A percentile compares a stretch with the other conserved stretches of the same genome.
Evolutionary conservation across 2,888 invertebrate genomes (phyloP).

Genomic region (Leuctra nigra): DNA sequence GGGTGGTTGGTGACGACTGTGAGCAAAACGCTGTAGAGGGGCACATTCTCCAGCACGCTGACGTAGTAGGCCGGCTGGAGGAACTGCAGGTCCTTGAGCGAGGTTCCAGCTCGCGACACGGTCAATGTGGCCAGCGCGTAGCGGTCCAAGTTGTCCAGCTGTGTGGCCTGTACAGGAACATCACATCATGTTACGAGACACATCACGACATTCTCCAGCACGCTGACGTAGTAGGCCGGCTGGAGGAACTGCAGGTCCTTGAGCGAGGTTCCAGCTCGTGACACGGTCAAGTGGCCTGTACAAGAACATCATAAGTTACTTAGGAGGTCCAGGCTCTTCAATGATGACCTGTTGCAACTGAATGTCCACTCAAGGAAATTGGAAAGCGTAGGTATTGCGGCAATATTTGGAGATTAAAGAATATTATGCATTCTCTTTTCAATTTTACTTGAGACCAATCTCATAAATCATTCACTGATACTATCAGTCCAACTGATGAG

Average conservation of each 20-base stretch:
- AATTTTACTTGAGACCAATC: too few species aligned
- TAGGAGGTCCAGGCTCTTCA: too few species aligned
- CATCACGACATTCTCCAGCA: constrained; percentile 68
- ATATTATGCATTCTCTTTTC: too few species aligned
- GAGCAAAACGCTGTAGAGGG: constrained; percentile 64
- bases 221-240: constrained; percentile 59
- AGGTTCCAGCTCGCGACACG: constrained; percentile 51
- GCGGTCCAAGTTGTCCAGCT: constrained; percentile 79
- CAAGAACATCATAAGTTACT: background rate
- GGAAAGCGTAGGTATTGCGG: too few species aligned
- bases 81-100: constrained; percentile 56
- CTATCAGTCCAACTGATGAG: too few species aligned
- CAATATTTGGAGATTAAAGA: too few species aligned
- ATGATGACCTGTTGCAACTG: too few species aligned
- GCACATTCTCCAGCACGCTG: constrained; percentile 67
- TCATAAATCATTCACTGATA: too few species aligned
- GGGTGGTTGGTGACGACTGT: constrained; percentile 59
- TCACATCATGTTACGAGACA: constrained; percentile 37
- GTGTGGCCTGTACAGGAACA: constrained; percentile 57
- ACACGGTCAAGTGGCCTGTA: constrained; percentile 49
- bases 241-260: constrained; percentile 61
- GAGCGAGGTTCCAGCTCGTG: constrained; percentile 48
- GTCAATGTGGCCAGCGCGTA: constrained; percentile 80
- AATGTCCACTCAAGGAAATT: too few species aligned
- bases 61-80: constrained; percentile 62